phyloP scores from a whole-genome alignment of 2,888 invertebrate genomes.

The Amiota mariae region DNA sequence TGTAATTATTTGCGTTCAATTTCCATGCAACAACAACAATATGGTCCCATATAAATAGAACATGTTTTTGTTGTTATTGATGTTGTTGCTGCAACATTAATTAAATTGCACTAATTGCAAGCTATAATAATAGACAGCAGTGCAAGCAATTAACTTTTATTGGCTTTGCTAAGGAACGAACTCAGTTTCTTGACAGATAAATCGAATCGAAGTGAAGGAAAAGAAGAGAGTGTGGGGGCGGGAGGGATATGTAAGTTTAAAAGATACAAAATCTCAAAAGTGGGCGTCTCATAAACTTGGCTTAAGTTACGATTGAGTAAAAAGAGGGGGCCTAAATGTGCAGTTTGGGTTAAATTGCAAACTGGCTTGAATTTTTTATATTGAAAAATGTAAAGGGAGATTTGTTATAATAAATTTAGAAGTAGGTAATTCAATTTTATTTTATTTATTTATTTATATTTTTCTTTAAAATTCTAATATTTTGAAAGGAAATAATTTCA shows the following conservation, averaged over 20 bases:
- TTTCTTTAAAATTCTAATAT: too few relatives aligned
- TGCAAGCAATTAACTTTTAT: slow-evolving; percentile 51
- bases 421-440: too few relatives aligned
- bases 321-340: too few relatives aligned
- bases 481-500: too few relatives aligned
- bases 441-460: too few relatives aligned
- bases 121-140: slow-evolving; percentile 61
- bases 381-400: too few relatives aligned
- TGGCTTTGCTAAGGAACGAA: slow-evolving; percentile 22
- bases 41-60: background rate
- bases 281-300: slow-evolving; percentile 4
- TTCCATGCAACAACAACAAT: too few relatives aligned
- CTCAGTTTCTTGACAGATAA: background rate
- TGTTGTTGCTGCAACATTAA: slow-evolving; percentile 33
- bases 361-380: too few relatives aligned
- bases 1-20: too few relatives aligned
- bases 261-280: background rate
- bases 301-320: background rate
- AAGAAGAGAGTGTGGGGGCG: background rate
- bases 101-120: slow-evolving; percentile 44
- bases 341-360: too few relatives aligned
- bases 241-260: background rate
- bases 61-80: slow-evolving; percentile 27
- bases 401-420: too few relatives aligned
- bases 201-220: too few relatives aligned